Evolutionary conservation across 1,140 invertebrate species (phyloP), one percentile per base, ranked within the genome.

Genomic region (Lordiphosa mommai): DNA sequence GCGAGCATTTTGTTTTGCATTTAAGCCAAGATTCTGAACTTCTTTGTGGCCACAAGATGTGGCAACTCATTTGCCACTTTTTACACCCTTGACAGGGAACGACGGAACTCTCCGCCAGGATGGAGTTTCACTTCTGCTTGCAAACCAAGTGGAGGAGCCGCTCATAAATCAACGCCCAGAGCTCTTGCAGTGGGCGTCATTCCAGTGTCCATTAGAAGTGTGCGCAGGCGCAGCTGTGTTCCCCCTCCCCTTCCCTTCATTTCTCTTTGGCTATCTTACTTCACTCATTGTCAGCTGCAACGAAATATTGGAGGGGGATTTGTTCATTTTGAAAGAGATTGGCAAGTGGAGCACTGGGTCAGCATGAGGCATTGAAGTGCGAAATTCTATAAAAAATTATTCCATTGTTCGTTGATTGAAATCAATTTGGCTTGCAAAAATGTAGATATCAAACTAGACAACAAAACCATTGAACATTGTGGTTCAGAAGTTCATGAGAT

Each of bases 141-240:
- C 13, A 34, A 34, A 17, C n/a, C 41, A 72, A 68, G 52, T 60
- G 47, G 59, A 73, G 74, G 38, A 80, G 74, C 70, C 48, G 57
- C 70, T 56, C 76, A 84, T 77, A 82, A 82, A 82, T 82, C 77
- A 82, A 68, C 56, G 73, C 73, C 57, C 59, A 53, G 44, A 47
- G 33, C 37, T 69, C 52, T 55, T 36, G 17, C 47, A 59, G 77
- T 82, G 72, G 77, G 76, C 76, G 76, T 84, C 27, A 23, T 7
- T 43, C 70, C 71, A 48, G 79, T 16, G 76, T 80, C 74, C 74
- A 80, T 74, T 82, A 77, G 77, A 84, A 84, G 67, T 60, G 64
- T 71, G 72, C 66, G 67, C 72, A 76, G 61, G 67, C 74, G 70
- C 70, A 80, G 71, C 59, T 57, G 53, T 38, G 29, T 48, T 44